Evolutionary conservation across 1,140 invertebrate species (phyloP).

Genomic region (Pseudomyrmex pallidus): DNA sequence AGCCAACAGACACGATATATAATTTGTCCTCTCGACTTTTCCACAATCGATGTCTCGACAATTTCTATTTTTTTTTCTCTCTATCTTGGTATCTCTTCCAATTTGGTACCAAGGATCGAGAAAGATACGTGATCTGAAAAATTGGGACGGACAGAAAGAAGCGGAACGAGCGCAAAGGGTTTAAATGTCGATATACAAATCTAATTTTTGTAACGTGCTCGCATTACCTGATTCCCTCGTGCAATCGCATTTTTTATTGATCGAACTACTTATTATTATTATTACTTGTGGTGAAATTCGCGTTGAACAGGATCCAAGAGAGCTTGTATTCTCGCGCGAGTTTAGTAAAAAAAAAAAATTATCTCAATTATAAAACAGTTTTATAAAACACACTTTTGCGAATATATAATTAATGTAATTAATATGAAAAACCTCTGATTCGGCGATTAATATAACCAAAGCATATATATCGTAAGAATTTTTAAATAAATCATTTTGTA

Average conservation of each 20-base stretch:
- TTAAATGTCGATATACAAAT: constrained; percentile 60
- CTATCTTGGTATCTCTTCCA: constrained; percentile 14
- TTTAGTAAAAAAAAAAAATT: constrained; percentile 6
- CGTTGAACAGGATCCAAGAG: constrained; percentile 23
- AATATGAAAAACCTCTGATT: background rate
- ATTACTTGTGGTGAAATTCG: constrained; percentile 33
- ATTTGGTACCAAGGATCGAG: background rate
- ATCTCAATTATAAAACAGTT: background rate
- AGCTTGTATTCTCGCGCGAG: constrained; percentile 65
- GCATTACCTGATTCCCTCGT: constrained; percentile 74
- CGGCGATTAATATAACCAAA: background rate
- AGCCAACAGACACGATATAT: background rate
- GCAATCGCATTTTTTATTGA: constrained; percentile 66
- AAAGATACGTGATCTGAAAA: background rate
- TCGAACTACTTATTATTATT: constrained; percentile 20
- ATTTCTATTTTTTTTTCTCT: constrained; percentile 9
- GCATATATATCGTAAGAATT: background rate
- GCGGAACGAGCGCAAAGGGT: constrained; percentile 39
- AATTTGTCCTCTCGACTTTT: constrained; percentile 56
- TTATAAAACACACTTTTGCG: too few species aligned
- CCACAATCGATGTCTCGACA: background rate
- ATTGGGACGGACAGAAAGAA: background rate
- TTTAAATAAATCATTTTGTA: background rate
- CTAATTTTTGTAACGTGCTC: constrained; percentile 72
- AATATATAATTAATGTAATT: background rate